phyloP scores from a whole-genome alignment of 2,113 vertebrate genomes.

The Aegotheles bennettii region DNA sequence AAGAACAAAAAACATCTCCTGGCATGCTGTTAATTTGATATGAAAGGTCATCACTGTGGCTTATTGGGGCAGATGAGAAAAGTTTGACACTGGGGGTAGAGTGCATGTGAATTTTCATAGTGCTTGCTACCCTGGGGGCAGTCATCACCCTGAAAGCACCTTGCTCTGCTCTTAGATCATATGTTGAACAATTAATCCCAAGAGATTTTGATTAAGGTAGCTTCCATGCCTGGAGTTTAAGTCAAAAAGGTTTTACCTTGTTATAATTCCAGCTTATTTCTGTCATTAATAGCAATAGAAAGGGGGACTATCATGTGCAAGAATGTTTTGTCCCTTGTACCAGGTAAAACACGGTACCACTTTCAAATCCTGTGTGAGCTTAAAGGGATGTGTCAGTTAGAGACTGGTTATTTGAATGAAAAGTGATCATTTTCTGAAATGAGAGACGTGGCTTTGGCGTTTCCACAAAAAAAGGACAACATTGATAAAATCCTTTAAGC shows the following conservation, averaged over 20 bases:
- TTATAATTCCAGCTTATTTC: background rate
- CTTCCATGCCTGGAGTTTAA: background rate
- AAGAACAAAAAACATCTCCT: background rate
- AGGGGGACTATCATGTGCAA: too few species aligned
- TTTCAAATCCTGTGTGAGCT: background rate
- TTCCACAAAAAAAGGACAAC: background rate
- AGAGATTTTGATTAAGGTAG: background rate
- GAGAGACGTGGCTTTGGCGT: background rate
- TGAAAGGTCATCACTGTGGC: background rate
- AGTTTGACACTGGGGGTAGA: background rate
- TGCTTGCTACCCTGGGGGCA: too few species aligned
- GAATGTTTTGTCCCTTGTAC: background rate
- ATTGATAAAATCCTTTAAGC: background rate
- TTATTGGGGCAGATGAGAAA: background rate
- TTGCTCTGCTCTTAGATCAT: background rate
- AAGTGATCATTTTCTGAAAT: background rate
- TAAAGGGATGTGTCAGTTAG: background rate
- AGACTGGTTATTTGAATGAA: background rate
- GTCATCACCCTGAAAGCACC: background rate
- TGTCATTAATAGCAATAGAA: background rate
- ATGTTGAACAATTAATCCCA: background rate
- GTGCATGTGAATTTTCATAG: rapidly evolving
- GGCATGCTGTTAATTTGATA: background rate
- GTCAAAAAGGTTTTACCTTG: background rate
- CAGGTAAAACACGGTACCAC: rapidly evolving